These are phyloP conservation scores for Cydia splendana DNA, from an alignment of 1,140 invertebrate genomes.

Conservation along the genomic window DNA sequence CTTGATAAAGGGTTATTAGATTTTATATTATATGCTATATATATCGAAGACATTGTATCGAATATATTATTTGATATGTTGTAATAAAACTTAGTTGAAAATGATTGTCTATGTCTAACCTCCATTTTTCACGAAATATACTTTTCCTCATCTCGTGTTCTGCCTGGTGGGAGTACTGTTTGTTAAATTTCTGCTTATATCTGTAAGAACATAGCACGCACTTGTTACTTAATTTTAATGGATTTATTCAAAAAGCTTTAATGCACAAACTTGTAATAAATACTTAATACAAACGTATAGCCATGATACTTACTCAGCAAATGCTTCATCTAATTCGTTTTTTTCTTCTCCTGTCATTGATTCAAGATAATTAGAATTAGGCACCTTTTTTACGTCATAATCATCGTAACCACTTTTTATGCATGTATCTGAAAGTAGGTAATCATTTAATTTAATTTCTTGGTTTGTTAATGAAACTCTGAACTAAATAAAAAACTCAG, in stretches of 20 bases:
- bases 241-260: too few species aligned
- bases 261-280: too few species aligned
- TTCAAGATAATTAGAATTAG: not conserved
- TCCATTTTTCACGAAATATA: not conserved
- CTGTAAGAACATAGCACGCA: not conserved
- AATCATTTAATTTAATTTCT: not conserved
- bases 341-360: not conserved
- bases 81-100: too few species aligned
- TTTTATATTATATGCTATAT: too few species aligned
- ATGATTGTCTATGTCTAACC: not conserved
- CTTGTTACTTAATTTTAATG: not conserved
- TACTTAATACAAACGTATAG: not conserved
- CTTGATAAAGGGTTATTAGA: too few species aligned
- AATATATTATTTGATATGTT: too few species aligned
- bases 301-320: not conserved
- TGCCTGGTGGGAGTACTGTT: not conserved
- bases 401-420: not conserved
- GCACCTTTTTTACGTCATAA: not conserved
- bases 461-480: not conserved
- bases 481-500: not conserved
- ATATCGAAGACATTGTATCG: too few species aligned
- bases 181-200: slow-evolving; percentile 14
- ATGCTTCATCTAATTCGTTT: not conserved
- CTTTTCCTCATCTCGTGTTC: not conserved
- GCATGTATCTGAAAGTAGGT: not conserved